Evolutionary conservation across 2,888 invertebrate species (phyloP), one percentile per base, ranked within the genome.

Genomic region (Tethea ocularis): DNA sequence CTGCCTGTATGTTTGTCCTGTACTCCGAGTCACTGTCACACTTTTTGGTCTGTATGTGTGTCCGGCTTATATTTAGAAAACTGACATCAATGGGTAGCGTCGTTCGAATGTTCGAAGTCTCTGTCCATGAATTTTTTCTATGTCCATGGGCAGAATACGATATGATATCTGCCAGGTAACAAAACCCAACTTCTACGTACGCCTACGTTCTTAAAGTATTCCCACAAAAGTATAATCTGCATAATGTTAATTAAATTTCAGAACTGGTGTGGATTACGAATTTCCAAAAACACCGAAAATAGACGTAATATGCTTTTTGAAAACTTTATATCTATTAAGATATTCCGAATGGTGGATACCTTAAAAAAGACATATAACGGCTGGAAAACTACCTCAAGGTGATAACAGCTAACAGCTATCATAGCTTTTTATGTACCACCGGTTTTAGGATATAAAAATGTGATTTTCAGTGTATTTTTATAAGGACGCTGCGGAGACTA

Each of bases 371-470:
- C 26, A 52, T 26, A n/a, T 52, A 52, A 26, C n/a, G 15, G 29
- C 33, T 36, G 36, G 36, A 1, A 38, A 10, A 13, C 15, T 20
- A 33, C 20, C 33, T 13, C 22, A 6, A 36, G 36, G 54, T 22
- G 54, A 20, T 33, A 33, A 33, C 20, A 22, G 5, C 22, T 46
- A 33, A 22, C 11, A 20, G 33, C 22, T 20, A 22, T 2, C 54
- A 33, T 54, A 54, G 29, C 11, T 54, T 54, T 54, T 54, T 22
- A 54, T 54, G 54, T 54, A 33, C 33, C 20, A 15, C 33, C 33
- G 33, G 54, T 53, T 29, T 53, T 53, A 29, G 17, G 24, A 26
- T 36, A 33, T 54, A 54, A 54, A 54, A 54, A 54, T 54, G 54
- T 33, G 13, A 33, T 33, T 22, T 33, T 33, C 29, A 33, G 2